Evolutionary conservation across 2,888 invertebrate species (phyloP), one percentile per base, ranked within the genome.

Genomic region (Phania funesta): DNA sequence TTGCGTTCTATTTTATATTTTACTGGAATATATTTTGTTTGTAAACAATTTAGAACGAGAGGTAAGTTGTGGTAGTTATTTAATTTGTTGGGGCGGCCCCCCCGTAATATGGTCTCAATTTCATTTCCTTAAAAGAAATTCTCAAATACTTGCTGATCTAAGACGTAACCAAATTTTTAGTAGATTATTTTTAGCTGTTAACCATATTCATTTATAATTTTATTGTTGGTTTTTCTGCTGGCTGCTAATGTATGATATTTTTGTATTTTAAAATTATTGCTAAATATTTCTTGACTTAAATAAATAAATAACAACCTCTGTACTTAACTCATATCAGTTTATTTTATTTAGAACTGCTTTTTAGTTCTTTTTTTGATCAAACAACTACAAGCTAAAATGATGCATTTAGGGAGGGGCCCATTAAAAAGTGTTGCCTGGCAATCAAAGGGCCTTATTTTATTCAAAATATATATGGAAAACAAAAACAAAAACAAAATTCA

Each of bases 211-310:
- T 16, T 16, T 35, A 35, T 5, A 9, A 9, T 35, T 41, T n/a
- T 9, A 16, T 62, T 54, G 2, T 48, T 38, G 22, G n/a, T 50
- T 38, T 35, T 48, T 4, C 24, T n/a, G 41, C 60, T 79, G 79
- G 79, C 79, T 67, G 79, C 73, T 79, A 26, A 62, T 60, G 20
- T 73, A 64, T 48, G 18, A 50, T 60, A 32, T 50, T 50, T 76
- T 50, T 35, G 18, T 58, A 3, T 41, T 38, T 24, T 8, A 32
- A 52, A 50, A 50, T 50, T 29, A 52, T 22, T 50, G 50, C 50
- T 50, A 9, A n/a, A 11, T 35, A 35, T 26, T 50, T 20, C 22
- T 48, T 48, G 4, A 26, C 3, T 5, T 13, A 24, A 24, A 22
- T 1, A 48, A 48, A n/a, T n/a, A n/a, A n/a, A n/a, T n/a, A n/a